Conservation (phyloP, 2,113 vertebrate genomes). For the Tetrao urogallus region DNA sequence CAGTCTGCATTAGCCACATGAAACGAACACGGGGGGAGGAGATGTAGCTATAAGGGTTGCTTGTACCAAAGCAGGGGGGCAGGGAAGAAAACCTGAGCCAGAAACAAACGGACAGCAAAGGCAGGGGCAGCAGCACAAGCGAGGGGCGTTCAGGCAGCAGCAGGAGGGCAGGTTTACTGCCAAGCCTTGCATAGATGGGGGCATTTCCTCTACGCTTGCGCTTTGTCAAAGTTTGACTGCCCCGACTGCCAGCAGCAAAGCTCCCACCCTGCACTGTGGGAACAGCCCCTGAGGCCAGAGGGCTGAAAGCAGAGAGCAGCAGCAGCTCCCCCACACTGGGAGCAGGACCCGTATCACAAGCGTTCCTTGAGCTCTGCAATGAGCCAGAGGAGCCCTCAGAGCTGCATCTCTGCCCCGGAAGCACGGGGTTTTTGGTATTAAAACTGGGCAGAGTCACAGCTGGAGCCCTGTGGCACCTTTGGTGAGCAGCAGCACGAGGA, state of each 20-base stretch:
- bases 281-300: neutral
- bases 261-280: neutral
- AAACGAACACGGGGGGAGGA: accelerated
- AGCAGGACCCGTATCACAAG: neutral
- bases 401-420: accelerated
- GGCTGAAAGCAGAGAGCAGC: neutral
- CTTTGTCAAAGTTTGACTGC: neutral
- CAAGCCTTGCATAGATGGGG: slow-evolving; percentile 30
- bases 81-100: neutral
- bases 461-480: neutral
- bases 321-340: neutral
- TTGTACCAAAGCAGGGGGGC: no score
- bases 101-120: neutral
- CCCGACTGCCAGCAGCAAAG: neutral
- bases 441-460: neutral
- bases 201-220: accelerated
- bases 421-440: neutral
- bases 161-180: neutral
- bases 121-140: accelerated
- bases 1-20: neutral
- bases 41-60: neutral
- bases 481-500: neutral
- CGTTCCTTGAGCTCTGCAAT: accelerated
- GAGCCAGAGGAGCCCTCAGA: accelerated
- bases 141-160: neutral